phyloP scores from a whole-genome alignment of 2,888 invertebrate species.

The Napeogenes sylphis region DNA sequence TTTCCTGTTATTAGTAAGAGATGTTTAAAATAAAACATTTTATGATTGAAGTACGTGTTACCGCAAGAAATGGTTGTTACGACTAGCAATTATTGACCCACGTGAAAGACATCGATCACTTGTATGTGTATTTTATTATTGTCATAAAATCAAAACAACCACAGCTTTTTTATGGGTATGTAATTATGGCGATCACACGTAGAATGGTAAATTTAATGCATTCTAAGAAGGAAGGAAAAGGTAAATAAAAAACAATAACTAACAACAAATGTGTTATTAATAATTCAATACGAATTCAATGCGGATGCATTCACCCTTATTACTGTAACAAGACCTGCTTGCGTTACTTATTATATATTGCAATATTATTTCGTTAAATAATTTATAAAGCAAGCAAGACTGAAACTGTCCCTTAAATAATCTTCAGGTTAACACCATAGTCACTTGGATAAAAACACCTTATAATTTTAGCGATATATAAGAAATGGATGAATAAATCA shows the following conservation, averaged over 20 bases:
- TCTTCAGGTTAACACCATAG: slow-evolving; percentile 1
- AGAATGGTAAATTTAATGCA: too few species aligned
- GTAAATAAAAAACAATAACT: slow-evolving; percentile 25
- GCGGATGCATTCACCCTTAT: slow-evolving; percentile 20
- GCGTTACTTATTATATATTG: slow-evolving; percentile 13
- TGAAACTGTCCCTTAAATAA: background rate
- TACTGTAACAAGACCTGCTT: slow-evolving; percentile 17
- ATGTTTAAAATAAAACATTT: too few species aligned
- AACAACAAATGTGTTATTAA: slow-evolving; percentile 39
- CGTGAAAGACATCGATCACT: too few species aligned
- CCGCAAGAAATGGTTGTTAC: too few species aligned
- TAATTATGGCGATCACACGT: too few species aligned
- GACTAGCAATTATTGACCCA: too few species aligned
- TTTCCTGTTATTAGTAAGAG: too few species aligned
- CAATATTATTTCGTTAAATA: slow-evolving; percentile 16
- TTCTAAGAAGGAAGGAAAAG: background rate
- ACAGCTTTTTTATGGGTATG: too few species aligned
- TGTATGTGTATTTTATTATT: too few species aligned
- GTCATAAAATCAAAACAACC: too few species aligned
- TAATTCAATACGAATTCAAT: slow-evolving; percentile 39
- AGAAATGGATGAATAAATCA: slow-evolving; percentile 30
- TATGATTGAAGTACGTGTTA: too few species aligned
- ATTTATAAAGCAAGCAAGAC: slow-evolving; percentile 15
- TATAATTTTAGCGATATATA: slow-evolving; percentile 48
- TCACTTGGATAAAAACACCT: background rate